Evolutionary conservation across 23 tunicate genomes (phyloP).

Genomic region (Trididemnum clinides): DNA sequence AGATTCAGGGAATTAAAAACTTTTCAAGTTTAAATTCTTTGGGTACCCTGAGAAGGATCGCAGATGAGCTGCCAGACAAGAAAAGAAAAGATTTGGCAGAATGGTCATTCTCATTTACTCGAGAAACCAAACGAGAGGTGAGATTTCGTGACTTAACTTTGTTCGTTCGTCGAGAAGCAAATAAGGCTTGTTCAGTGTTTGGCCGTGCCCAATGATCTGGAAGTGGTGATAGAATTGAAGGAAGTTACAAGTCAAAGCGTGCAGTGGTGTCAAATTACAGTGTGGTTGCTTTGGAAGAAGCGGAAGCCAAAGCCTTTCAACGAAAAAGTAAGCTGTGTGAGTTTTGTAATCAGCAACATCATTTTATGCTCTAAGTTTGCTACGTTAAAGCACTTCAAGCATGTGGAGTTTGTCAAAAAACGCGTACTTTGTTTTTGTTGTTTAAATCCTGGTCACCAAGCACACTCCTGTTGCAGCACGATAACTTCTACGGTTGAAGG

Average conservation of each 20-base stretch:
- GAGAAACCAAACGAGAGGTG: too few species aligned
- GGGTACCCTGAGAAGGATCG: neutral
- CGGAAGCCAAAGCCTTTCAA: too few species aligned
- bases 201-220: neutral
- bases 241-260: neutral
- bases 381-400: neutral
- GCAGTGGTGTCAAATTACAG: neutral
- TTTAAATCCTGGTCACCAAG: neutral
- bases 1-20: neutral
- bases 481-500: neutral
- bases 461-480: neutral
- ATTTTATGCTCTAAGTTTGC: too few species aligned
- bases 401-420: neutral
- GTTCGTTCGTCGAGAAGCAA: neutral
- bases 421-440: neutral
- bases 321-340: too few species aligned
- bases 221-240: neutral
- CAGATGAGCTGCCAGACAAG: neutral
- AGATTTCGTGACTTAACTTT: neutral
- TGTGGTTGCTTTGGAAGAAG: too few species aligned
- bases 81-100: neutral
- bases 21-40: neutral
- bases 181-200: neutral
- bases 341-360: too few species aligned
- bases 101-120: neutral